Evolutionary conservation across 2,797 vertebrate genomes (phyloP).

Genomic region (Podargus strigoides): DNA sequence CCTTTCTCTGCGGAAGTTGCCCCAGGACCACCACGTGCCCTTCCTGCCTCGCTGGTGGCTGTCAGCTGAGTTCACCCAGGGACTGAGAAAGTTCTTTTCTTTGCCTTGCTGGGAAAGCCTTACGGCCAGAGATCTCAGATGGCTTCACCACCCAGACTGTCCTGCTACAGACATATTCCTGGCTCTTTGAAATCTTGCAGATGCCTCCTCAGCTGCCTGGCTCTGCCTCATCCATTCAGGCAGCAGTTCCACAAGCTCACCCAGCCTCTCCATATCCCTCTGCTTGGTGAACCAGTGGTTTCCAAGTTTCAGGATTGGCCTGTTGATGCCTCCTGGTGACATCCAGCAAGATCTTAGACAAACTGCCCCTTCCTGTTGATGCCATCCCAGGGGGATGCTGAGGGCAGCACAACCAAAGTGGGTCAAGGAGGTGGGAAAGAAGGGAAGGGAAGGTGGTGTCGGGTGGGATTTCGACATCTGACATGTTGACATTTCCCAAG

Average conservation of each 20-base stretch:
- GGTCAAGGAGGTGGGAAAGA: not conserved
- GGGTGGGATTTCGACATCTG: constrained; percentile 1
- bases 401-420: not conserved
- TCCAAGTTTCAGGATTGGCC: not conserved
- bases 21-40: not conserved
- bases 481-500: constrained; percentile 44
- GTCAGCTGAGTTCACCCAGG: not conserved
- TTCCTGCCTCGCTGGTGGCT: not conserved
- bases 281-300: not conserved
- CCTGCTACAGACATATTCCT: not conserved
- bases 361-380: not conserved
- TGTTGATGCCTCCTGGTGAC: fast-evolving
- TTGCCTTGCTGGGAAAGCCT: not conserved
- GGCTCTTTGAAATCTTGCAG: not conserved
- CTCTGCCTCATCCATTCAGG: not conserved
- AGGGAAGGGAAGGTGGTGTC: not conserved
- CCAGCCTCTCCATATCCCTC: not conserved
- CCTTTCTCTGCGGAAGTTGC: fast-evolving
- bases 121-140: not conserved
- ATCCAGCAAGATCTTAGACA: not conserved
- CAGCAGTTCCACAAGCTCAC: not conserved
- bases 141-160: not conserved
- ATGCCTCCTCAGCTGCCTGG: not conserved
- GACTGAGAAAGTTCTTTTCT: not conserved
- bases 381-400: not conserved